These are phyloP conservation scores for Hydractinia echinata DNA, from an alignment of 30 jellyfish, hydroid and myxozoan species.

Conservation along the genomic window DNA sequence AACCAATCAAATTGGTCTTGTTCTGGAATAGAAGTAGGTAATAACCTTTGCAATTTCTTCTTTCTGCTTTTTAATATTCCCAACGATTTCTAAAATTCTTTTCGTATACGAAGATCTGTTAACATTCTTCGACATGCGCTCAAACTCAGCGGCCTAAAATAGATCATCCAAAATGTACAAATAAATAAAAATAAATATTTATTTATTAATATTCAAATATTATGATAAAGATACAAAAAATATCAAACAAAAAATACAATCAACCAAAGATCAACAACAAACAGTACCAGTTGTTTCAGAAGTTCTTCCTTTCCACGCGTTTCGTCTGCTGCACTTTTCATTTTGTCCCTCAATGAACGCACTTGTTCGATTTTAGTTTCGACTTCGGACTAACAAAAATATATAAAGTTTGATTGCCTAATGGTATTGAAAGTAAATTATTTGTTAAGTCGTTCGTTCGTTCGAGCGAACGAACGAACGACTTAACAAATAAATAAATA, in stretches of 20 bases:
- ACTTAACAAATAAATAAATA: neutral
- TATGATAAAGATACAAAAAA: neutral
- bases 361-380: slow-evolving; percentile 66
- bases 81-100: slow-evolving; percentile 92
- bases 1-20: neutral
- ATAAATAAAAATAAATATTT: neutral
- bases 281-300: slow-evolving; percentile 72
- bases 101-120: slow-evolving; percentile 90
- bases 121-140: slow-evolving; percentile 83
- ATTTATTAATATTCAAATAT: neutral
- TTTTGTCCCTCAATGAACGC: slow-evolving; percentile 65
- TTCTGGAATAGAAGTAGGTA: neutral
- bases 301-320: slow-evolving; percentile 81
- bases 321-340: slow-evolving; percentile 82
- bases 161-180: neutral
- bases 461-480: neutral
- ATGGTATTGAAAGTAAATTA: neutral
- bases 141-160: slow-evolving; percentile 74
- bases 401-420: neutral
- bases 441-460: too few species aligned
- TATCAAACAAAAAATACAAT: neutral
- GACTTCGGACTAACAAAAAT: slow-evolving; percentile 66
- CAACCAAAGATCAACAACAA: neutral
- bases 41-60: slow-evolving; percentile 74
- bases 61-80: slow-evolving; percentile 82